These are phyloP conservation scores for Corythoichthys intestinalis DNA, from an alignment of 2,113 vertebrate species.

Conservation along the genomic window DNA sequence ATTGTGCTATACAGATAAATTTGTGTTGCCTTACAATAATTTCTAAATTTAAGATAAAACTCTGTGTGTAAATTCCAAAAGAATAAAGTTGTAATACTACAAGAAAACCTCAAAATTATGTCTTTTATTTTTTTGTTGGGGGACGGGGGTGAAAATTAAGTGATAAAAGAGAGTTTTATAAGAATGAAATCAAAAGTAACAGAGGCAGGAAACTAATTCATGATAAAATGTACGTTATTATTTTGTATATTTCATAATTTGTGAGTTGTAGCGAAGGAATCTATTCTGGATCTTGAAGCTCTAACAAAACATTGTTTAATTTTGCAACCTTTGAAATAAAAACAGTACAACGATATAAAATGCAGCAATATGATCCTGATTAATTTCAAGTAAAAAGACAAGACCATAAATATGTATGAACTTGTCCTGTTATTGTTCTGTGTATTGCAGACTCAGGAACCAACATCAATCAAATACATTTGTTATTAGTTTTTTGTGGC, in stretches of 20 bases:
- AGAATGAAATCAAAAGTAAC: too few relatives aligned
- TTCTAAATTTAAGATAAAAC: too few relatives aligned
- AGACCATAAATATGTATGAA: not conserved
- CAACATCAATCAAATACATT: constrained; percentile 3
- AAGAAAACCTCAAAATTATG: too few relatives aligned
- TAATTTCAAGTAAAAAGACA: not conserved
- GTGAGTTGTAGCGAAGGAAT: not conserved
- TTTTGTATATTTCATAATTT: not conserved
- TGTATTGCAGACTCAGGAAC: not conserved
- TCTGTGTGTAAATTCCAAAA: too few relatives aligned
- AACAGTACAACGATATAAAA: not conserved
- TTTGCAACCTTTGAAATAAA: not conserved
- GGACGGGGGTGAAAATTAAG: too few relatives aligned
- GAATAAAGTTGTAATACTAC: too few relatives aligned
- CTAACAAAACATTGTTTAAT: not conserved
- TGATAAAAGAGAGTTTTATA: too few relatives aligned
- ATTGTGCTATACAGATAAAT: too few relatives aligned
- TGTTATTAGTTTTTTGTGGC: constrained; percentile 5
- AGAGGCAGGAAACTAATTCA: too few relatives aligned
- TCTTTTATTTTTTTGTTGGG: too few relatives aligned
- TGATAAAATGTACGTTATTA: not conserved
- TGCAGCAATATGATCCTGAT: not conserved
- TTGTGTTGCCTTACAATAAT: too few relatives aligned
- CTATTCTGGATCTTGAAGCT: not conserved
- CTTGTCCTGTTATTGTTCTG: not conserved